A percentile compares a stretch with the other conserved stretches of the same genome.
phyloP scores from a whole-genome alignment of 2,113 vertebrate species.

The Halcyon malimbica region DNA sequence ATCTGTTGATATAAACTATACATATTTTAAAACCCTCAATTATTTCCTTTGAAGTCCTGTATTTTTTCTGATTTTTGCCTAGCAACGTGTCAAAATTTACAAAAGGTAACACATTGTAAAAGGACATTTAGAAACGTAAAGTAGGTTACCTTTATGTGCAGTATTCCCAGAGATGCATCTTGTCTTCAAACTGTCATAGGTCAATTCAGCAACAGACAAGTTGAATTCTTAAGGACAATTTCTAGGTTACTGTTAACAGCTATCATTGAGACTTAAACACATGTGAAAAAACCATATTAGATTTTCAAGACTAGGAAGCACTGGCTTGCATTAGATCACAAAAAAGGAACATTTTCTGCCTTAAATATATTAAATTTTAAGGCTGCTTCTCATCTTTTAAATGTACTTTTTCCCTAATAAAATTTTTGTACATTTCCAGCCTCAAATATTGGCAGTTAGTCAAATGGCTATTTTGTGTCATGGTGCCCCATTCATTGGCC shows the following conservation, averaged over 20 bases:
- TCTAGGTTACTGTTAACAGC: neutral
- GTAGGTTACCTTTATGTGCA: neutral
- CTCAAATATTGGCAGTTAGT: neutral
- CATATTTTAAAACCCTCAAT: neutral
- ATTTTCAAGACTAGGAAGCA: neutral
- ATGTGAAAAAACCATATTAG: neutral
- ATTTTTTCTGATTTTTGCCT: neutral
- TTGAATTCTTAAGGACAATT: neutral
- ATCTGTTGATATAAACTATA: neutral
- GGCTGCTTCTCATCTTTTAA: neutral
- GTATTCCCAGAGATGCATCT: neutral
- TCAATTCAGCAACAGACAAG: neutral
- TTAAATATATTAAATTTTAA: neutral
- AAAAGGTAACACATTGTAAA: neutral
- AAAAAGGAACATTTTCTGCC: neutral
- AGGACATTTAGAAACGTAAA: neutral
- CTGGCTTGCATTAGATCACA: neutral
- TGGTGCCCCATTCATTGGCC: neutral
- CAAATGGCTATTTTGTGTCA: constrained; percentile 32
- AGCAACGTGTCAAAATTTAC: neutral
- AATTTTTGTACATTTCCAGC: neutral
- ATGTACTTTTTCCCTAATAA: neutral
- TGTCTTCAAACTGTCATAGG: neutral
- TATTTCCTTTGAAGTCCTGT: neutral
- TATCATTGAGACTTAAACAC: neutral